Evolutionary conservation across 2,797 vertebrate genomes (phyloP).

Genomic region (Myiothlypis coronata): DNA sequence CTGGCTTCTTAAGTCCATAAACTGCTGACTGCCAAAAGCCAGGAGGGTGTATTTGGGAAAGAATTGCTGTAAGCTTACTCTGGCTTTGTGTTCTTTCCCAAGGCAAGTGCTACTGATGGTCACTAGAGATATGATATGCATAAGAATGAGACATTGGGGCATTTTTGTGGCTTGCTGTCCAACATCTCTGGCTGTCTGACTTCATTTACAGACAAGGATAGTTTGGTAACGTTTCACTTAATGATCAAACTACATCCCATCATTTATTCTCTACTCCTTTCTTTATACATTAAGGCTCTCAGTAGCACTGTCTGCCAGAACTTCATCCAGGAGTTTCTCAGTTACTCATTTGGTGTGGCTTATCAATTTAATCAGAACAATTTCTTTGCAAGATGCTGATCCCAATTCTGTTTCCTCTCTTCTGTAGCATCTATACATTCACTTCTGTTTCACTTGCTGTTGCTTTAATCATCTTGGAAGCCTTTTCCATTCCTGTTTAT

Average conservation of each 20-base stretch:
- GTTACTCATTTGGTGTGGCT: not conserved
- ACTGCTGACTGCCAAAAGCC: conserved; percentile 17
- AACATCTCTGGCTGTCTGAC: not conserved
- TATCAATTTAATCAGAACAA: not conserved
- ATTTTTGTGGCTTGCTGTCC: not conserved
- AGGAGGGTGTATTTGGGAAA: conserved; percentile 32
- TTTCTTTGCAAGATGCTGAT: not conserved
- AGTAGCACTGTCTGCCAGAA: not conserved
- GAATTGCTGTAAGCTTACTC: conserved; percentile 32
- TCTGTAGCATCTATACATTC: not conserved
- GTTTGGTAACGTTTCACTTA: not conserved
- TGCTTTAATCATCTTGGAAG: not conserved
- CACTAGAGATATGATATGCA: conserved; percentile 26
- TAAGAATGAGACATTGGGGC: not conserved
- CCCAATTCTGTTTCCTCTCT: not conserved
- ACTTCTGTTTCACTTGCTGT: not conserved
- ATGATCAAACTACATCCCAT: not conserved
- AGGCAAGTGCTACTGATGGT: conserved; percentile 57
- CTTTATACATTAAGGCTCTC: not conserved
- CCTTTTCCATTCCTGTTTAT: not conserved
- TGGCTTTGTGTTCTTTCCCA: conserved; percentile 51
- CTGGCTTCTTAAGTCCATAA: conserved; percentile 21
- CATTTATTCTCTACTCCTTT: not conserved
- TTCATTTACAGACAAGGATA: not conserved
- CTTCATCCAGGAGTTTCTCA: not conserved